A percentile compares a stretch with the other conserved stretches of the same genome.
These are phyloP conservation scores for Tridacna gigas DNA, from an alignment of 2,888 invertebrate genomes.

Conservation along the genomic window DNA sequence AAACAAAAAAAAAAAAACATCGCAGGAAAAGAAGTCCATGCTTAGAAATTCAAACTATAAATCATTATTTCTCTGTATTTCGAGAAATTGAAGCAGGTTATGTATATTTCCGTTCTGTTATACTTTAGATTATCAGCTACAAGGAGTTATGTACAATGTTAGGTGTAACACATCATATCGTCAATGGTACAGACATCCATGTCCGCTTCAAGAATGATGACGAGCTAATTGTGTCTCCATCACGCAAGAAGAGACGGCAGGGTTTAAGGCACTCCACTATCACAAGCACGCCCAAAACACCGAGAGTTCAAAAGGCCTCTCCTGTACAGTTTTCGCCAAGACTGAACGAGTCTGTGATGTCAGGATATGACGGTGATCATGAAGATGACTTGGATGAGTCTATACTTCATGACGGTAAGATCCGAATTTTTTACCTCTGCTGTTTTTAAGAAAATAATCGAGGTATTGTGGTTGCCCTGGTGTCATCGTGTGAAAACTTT, in stretches of 20 bases:
- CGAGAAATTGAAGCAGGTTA: not conserved
- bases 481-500: too few species aligned
- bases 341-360: constrained; percentile 73
- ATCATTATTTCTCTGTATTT: not conserved
- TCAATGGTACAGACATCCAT: constrained; percentile 71
- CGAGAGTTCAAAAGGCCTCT: constrained; percentile 63
- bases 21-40: too few species aligned
- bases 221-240: constrained; percentile 81
- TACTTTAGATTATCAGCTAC: constrained; percentile 76
- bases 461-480: too few species aligned
- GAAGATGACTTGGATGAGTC: constrained; percentile 79
- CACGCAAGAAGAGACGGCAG: constrained; percentile 67
- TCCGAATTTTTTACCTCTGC: too few species aligned
- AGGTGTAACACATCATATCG: constrained; percentile 77
- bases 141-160: constrained; percentile 75
- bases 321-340: constrained; percentile 59
- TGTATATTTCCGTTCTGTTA: not conserved
- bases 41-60: too few species aligned
- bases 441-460: too few species aligned
- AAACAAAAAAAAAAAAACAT: too few species aligned
- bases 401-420: constrained; percentile 71
- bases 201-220: constrained; percentile 76
- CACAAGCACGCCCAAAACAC: constrained; percentile 57
- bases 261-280: constrained; percentile 38
- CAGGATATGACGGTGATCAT: constrained; percentile 80